phyloP scores from a whole-genome alignment of 2,888 invertebrate genomes.

The Desoria tigrina region DNA sequence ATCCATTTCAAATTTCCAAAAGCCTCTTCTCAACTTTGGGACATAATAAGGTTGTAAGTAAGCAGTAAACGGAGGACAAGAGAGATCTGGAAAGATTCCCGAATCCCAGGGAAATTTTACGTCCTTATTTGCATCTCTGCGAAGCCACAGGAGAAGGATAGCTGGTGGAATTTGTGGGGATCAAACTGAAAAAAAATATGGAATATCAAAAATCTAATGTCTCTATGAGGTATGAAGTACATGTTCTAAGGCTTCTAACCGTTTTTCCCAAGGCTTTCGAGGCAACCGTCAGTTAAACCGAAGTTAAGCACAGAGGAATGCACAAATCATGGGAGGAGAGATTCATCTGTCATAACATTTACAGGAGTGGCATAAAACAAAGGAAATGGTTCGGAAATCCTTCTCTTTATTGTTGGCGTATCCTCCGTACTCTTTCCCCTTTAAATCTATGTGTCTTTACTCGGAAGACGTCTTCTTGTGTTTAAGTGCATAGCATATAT shows the following conservation, averaged over 20 bases:
- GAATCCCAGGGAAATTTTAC: too few relatives aligned
- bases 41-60: too few relatives aligned
- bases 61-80: too few relatives aligned
- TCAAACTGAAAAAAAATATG: too few relatives aligned
- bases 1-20: not conserved
- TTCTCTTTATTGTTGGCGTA: conserved; percentile 26
- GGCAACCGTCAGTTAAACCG: conserved; percentile 2
- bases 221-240: not conserved
- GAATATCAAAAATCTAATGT: too few relatives aligned
- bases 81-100: too few relatives aligned
- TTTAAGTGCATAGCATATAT: too few relatives aligned
- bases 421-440: conserved; percentile 3
- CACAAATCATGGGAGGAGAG: conserved; percentile 44
- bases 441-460: not conserved
- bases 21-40: too few relatives aligned
- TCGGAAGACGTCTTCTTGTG: not conserved
- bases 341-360: conserved; percentile 49
- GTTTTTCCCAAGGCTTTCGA: too few relatives aligned
- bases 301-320: conserved; percentile 23
- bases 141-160: too few relatives aligned
- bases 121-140: too few relatives aligned
- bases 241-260: not conserved
- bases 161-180: too few relatives aligned
- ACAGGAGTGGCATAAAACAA: conserved; percentile 45
- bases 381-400: conserved; percentile 50